Base-by-base conservation (phyloP, 2,797 vertebrate genomes). In the Capromys pilorides region DNA sequence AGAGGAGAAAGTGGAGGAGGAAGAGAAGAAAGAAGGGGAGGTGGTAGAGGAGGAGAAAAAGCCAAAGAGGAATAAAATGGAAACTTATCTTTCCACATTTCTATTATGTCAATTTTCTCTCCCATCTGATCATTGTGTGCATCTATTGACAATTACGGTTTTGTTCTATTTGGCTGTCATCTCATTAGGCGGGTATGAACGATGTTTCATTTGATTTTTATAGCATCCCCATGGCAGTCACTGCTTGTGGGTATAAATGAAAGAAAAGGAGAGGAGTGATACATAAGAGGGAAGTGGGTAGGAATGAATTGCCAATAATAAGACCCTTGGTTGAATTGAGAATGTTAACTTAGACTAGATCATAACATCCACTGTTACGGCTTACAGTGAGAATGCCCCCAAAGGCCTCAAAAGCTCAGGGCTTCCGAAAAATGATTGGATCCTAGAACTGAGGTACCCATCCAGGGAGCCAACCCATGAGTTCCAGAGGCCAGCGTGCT, bases 121-220 rank as follows among this genome's bases (percentile, higher is more conserved):
- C 51, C 62, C 3, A 69, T 54, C 28, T 69, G 73, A 51, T 28
- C 13, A 91, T 3, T 22, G 21, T 51, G 31, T 77, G 5, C 1
- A 57, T 79, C 21, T 28, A 21, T 5, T 69, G 3, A 66, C 19
- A 91, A 81, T 49, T 71, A 12, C 10, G n/a, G 22, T 49, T 79
- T 84, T 28, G 57, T 89, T 89, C 19, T 0, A 10, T 49, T 45
- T 93, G 26, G 67, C 16, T 51, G 1, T 54, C 57, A 89, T 2
- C 36, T 2, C 26, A 51, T 31, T 5, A 86, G 3, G 6, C 3
- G 21, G 4, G 9, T 0, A 10, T 21, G 7, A 33, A 22, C 13
- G 22, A 33, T 31, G 0, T 41, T 66, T 54, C 78, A 2, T 12
- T 87, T 73, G 36, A 66, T 94, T 77, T 57, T 79, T 49, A 77